Conservation (phyloP, 2,888 invertebrate genomes). For the Noctua janthe region DNA sequence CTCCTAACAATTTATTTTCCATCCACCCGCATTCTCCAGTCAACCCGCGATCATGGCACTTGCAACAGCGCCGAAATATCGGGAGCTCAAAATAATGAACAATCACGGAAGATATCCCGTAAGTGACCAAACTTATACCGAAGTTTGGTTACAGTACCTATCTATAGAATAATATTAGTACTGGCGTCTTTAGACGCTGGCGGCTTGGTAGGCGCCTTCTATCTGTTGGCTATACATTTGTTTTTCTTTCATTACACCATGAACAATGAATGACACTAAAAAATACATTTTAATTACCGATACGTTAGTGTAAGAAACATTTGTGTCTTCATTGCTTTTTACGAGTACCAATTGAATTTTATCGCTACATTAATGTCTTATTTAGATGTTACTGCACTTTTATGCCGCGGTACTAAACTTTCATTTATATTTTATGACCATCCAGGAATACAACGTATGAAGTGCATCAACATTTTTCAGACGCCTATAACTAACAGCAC, state of each 20-base stretch:
- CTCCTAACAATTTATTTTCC: too few relatives aligned
- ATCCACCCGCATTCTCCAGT: too few relatives aligned
- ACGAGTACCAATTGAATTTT: conserved; percentile 53
- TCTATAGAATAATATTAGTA: background rate
- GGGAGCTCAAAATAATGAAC: too few relatives aligned
- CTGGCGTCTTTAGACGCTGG: background rate
- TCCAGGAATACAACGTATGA: conserved; percentile 16
- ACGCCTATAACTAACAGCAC: background rate
- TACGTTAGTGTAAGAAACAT: conserved; percentile 1
- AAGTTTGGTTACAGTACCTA: background rate
- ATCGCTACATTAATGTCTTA: conserved; percentile 36
- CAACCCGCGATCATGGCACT: too few relatives aligned
- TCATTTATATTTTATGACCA: conserved; percentile 38
- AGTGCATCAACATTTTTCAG: background rate
- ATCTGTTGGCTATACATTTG: background rate
- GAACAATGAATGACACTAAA: background rate
- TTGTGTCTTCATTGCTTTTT: conserved; percentile 35
- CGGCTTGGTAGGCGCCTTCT: background rate
- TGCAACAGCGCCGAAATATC: too few relatives aligned
- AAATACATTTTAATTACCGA: conserved; percentile 12
- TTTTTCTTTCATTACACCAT: background rate
- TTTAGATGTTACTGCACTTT: conserved; percentile 47
- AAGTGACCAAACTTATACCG: too few relatives aligned
- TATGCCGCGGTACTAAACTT: conserved; percentile 21
- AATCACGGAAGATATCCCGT: too few relatives aligned